These are phyloP conservation scores for Phyllostomus discolor DNA, from an alignment of 2,113 vertebrate genomes.

Conservation along the genomic window DNA sequence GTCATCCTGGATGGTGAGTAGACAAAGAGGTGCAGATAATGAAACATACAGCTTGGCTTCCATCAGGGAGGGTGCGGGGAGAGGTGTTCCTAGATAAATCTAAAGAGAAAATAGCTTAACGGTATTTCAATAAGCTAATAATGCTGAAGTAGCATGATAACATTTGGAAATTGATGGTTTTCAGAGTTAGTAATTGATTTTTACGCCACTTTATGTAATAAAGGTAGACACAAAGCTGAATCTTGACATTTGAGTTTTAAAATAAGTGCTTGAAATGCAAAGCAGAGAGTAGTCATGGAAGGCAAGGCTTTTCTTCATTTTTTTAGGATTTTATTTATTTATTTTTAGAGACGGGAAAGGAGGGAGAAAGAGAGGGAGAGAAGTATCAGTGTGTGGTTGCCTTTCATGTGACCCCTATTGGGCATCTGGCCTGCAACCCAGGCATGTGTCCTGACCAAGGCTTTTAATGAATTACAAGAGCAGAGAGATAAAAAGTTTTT, in stretches of 20 bases:
- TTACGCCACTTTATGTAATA: not conserved
- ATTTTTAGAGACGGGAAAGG: too few species aligned
- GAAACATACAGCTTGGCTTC: not conserved
- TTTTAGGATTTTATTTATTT: too few species aligned
- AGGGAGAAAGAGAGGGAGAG: too few species aligned
- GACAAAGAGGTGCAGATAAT: not conserved
- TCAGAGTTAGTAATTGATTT: not conserved
- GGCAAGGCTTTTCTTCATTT: not conserved
- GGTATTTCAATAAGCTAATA: not conserved
- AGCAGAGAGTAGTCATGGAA: not conserved
- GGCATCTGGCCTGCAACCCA: too few species aligned
- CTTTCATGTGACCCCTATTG: too few species aligned
- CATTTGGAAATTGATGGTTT: not conserved
- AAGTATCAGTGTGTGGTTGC: too few species aligned
- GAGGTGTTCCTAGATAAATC: not conserved
- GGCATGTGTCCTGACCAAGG: not conserved
- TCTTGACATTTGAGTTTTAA: not conserved
- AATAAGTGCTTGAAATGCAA: not conserved
- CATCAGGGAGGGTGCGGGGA: accelerated
- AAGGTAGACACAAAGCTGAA: not conserved
- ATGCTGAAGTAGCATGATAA: not conserved
- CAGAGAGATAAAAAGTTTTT: not conserved
- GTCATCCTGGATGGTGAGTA: not conserved
- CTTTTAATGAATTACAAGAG: not conserved
- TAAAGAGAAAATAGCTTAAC: not conserved